Conservation (phyloP, 2,113 vertebrate species). For the Nerophis ophidion region DNA sequence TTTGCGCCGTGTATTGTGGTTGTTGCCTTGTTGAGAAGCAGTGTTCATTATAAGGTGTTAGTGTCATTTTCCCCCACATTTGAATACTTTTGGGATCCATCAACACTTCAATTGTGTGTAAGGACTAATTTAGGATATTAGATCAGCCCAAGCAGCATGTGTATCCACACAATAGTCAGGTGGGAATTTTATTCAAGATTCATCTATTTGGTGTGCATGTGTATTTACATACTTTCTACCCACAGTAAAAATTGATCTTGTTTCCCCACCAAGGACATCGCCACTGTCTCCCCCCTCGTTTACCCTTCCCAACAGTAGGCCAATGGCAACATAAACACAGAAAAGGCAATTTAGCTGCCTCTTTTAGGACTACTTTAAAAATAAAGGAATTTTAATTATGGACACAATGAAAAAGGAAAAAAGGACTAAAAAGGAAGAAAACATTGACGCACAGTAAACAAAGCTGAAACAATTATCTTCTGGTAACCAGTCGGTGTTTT, state of each 20-base stretch:
- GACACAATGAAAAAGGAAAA: slow-evolving; percentile 75
- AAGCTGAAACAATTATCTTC: slow-evolving; percentile 82
- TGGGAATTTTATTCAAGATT: slow-evolving; percentile 39
- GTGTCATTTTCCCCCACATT: slow-evolving; percentile 52
- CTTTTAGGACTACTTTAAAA: slow-evolving; percentile 78
- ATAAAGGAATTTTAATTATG: slow-evolving; percentile 80
- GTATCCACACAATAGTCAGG: slow-evolving; percentile 27
- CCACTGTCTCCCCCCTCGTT: slow-evolving; percentile 49
- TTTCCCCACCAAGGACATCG: slow-evolving; percentile 68
- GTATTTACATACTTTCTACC: neutral
- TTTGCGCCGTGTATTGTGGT: slow-evolving; percentile 37
- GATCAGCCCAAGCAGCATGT: slow-evolving; percentile 34
- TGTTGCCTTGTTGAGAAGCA: slow-evolving; percentile 7
- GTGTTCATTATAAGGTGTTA: slow-evolving; percentile 71
- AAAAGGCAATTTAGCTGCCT: slow-evolving; percentile 77
- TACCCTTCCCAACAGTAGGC: slow-evolving; percentile 59
- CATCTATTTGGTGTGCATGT: neutral
- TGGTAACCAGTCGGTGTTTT: slow-evolving; percentile 79
- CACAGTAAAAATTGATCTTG: slow-evolving; percentile 56
- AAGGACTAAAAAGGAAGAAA: slow-evolving; percentile 69
- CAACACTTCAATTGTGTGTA: slow-evolving; percentile 62
- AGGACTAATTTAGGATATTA: slow-evolving; percentile 64
- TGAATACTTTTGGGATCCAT: slow-evolving; percentile 57
- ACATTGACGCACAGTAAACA: slow-evolving; percentile 76
- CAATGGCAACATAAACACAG: slow-evolving; percentile 74